Conservation (phyloP, 2,888 invertebrate species). For the Tridacna gigas region DNA sequence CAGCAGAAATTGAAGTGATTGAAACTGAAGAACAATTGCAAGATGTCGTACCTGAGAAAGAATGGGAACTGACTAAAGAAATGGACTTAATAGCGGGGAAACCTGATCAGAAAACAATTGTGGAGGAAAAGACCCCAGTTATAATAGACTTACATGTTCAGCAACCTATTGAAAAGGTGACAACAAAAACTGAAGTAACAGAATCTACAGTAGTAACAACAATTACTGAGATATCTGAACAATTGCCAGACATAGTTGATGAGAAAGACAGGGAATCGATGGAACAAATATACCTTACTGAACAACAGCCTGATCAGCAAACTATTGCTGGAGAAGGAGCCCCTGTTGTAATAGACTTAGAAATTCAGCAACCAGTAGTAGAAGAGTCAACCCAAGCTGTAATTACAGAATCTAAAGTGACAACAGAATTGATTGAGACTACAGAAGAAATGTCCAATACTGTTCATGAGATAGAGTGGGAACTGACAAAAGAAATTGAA, state of each 20-base stretch:
- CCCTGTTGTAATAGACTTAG: too few species aligned
- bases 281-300: not conserved
- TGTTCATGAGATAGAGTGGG: conserved; percentile 8
- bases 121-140: too few species aligned
- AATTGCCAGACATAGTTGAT: not conserved
- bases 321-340: too few species aligned
- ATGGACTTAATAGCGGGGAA: too few species aligned
- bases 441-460: conserved; percentile 9
- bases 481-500: not conserved
- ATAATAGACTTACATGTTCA: too few species aligned
- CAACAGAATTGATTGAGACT: conserved; percentile 18
- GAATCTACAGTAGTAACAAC: not conserved
- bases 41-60: not conserved
- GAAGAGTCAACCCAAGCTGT: not conserved
- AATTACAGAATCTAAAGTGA: not conserved
- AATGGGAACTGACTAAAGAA: not conserved
- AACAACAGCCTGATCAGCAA: too few species aligned
- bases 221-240: not conserved
- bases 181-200: conserved; percentile 13
- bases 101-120: too few species aligned
- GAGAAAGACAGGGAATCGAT: not conserved
- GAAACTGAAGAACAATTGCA: not conserved
- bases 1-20: not conserved
- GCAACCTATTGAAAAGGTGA: conserved; percentile 14
- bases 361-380: not conserved